Conservation (phyloP, 2,113 vertebrate species). For the Leptocoma aspasia region DNA sequence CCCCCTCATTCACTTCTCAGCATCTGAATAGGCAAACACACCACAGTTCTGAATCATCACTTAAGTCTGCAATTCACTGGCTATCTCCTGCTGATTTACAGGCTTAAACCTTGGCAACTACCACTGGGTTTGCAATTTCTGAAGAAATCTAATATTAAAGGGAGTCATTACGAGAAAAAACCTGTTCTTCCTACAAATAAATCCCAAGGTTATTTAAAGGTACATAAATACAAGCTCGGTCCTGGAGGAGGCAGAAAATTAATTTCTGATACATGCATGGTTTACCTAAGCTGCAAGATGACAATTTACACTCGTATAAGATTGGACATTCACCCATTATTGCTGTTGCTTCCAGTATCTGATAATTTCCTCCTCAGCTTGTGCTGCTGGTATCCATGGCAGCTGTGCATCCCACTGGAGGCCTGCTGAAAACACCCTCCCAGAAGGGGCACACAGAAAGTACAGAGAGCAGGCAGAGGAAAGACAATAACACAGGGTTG, state of each 20-base stretch:
- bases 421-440: not conserved
- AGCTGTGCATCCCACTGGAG: conserved; percentile 23
- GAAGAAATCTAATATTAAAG: not conserved
- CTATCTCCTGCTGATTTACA: not conserved
- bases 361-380: not conserved
- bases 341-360: not conserved
- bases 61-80: not conserved
- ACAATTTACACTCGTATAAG: not conserved
- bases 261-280: not conserved
- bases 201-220: not conserved
- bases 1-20: not conserved
- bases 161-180: not conserved
- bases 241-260: conserved; percentile 6
- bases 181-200: not conserved
- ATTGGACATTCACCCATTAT: conserved; percentile 16
- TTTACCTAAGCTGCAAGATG: not conserved
- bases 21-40: not conserved
- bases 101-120: not conserved
- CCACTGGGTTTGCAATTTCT: not conserved
- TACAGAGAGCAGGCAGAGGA: not conserved
- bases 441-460: not conserved
- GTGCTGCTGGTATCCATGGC: conserved; percentile 63
- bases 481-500: not conserved
- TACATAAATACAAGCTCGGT: not conserved
- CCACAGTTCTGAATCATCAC: not conserved